Percentiles rank a stretch among this genome's conserved stretches.
Conservation (phyloP, 2,797 vertebrate species). For the Carduelis carduelis region DNA sequence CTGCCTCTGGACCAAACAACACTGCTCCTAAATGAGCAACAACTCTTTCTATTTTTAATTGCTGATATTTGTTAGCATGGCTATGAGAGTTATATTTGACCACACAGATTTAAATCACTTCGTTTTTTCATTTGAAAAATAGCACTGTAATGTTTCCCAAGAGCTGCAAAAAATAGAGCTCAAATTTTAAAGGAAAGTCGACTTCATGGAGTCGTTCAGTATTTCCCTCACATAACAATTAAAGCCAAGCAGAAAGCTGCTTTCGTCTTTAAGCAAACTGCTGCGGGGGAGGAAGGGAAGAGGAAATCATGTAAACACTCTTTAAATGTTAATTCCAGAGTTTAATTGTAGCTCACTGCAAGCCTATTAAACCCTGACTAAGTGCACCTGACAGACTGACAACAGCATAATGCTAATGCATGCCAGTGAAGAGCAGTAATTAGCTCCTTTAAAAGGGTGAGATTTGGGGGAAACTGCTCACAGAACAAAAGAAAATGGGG, state of each 20-base stretch:
- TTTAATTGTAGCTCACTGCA: conserved; percentile 69
- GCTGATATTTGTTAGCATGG: neutral
- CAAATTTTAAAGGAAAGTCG: neutral
- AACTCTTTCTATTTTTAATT: neutral
- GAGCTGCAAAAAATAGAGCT: neutral
- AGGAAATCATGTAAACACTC: conserved; percentile 58
- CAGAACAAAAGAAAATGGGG: conserved; percentile 49
- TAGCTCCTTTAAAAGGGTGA: conserved; percentile 47
- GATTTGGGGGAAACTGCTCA: conserved; percentile 17
- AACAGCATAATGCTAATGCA: conserved; percentile 63
- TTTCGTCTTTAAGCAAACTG: conserved; percentile 29
- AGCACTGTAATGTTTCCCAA: neutral
- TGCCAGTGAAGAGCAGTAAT: conserved; percentile 61
- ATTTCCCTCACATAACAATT: conserved; percentile 11
- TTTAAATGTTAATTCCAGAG: conserved; percentile 67
- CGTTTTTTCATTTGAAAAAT: neutral
- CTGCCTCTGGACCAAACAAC: neutral
- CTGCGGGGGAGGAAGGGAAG: conserved; percentile 37
- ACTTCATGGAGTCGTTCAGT: neutral
- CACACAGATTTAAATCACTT: neutral
- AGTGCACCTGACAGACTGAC: conserved; percentile 71
- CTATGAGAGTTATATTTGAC: neutral
- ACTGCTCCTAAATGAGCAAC: neutral
- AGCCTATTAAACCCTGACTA: conserved; percentile 67
- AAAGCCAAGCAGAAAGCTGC: neutral